A percentile compares a stretch with the other conserved stretches of the same genome.
Conservation (phyloP, 2,113 vertebrate species). For the Rhombomys opimus region DNA sequence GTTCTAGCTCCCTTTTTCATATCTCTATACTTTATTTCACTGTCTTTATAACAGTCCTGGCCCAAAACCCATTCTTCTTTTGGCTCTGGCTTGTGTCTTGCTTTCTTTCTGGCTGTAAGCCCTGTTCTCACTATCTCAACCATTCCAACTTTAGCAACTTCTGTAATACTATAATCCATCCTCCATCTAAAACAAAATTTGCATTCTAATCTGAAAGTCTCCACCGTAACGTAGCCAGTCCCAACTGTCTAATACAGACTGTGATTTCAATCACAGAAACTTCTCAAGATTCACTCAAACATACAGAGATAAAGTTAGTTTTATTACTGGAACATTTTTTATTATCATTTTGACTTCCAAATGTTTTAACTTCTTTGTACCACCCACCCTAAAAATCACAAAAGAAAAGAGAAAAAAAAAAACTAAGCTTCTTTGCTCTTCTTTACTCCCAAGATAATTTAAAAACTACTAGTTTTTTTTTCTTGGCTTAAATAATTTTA, state of each 20-base stretch:
- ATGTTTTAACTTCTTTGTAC: neutral
- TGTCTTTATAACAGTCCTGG: constrained; percentile 61
- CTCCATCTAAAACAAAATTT: constrained; percentile 17
- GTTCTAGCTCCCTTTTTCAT: neutral
- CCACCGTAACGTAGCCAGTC: neutral
- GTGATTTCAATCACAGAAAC: constrained; percentile 20
- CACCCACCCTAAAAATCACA: neutral
- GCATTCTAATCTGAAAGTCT: constrained; percentile 49
- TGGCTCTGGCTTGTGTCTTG: constrained; percentile 65
- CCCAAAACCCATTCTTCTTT: constrained; percentile 31
- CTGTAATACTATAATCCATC: neutral
- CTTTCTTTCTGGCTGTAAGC: constrained; percentile 69
- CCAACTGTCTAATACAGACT: neutral
- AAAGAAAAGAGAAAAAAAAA: neutral
- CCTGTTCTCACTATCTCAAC: constrained; percentile 71
- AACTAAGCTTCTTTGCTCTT: neutral
- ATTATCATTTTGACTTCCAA: neutral
- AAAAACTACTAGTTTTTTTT: neutral
- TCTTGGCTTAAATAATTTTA: constrained; percentile 9
- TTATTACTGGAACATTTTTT: constrained; percentile 50
- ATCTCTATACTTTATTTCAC: neutral
- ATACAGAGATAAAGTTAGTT: constrained; percentile 37
- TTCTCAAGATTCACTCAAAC: neutral
- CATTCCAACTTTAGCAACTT: constrained; percentile 7
- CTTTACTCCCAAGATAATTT: neutral